Percentiles rank a stretch among this genome's conserved stretches.
Conservation (phyloP, 2,797 vertebrate genomes). For the Phaenicophaeus curvirostris region DNA sequence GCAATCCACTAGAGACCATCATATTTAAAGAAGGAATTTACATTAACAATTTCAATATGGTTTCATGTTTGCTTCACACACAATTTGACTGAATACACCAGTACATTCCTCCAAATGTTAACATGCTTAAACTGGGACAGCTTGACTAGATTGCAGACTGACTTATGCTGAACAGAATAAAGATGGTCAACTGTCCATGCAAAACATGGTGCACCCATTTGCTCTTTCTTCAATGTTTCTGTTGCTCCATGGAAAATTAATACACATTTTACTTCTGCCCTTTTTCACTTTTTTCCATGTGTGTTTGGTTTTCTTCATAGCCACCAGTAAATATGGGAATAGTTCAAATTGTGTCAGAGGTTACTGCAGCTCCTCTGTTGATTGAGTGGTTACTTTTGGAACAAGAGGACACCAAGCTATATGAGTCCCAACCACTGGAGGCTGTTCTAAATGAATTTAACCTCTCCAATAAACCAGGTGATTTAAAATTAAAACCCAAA, state of each 20-base stretch:
- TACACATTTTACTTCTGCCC: background rate
- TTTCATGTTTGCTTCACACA: background rate
- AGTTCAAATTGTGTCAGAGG: background rate
- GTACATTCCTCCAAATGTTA: constrained; percentile 9
- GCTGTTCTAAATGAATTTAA: background rate
- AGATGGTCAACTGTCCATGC: background rate
- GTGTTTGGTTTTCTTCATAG: background rate
- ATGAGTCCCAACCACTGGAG: background rate
- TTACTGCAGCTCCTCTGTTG: background rate
- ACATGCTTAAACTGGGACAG: background rate
- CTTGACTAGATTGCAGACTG: constrained; percentile 12
- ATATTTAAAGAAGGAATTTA: constrained; percentile 22
- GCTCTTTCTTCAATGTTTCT: background rate
- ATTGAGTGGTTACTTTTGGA: background rate
- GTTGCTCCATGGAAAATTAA: background rate
- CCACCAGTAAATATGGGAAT: background rate
- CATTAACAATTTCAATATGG: constrained; percentile 25
- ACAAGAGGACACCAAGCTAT: background rate
- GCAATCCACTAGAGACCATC: background rate
- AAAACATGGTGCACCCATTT: background rate
- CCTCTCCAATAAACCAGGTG: background rate
- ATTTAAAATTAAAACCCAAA: background rate
- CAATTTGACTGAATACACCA: constrained; percentile 17
- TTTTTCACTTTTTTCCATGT: background rate
- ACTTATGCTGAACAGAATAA: background rate